Percentiles rank a stretch among this genome's conserved stretches.
These are phyloP conservation scores for Zaprionus ornatus DNA, from an alignment of 1,140 invertebrate genomes.

Conservation along the genomic window DNA sequence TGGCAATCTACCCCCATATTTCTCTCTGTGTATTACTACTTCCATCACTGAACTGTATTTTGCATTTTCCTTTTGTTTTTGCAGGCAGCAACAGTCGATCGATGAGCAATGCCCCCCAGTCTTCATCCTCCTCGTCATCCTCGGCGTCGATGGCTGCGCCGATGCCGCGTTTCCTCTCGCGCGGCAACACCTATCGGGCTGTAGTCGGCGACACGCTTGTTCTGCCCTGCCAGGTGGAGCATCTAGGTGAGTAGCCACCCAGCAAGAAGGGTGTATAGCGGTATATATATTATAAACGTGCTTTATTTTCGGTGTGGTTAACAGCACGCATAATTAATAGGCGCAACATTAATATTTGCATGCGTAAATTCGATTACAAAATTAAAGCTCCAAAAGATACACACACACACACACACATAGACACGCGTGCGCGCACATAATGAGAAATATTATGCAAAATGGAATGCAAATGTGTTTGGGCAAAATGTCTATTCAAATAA, in stretches of 20 bases:
- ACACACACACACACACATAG: not conserved
- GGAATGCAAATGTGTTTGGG: conserved; percentile 72
- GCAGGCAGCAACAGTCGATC: conserved; percentile 72
- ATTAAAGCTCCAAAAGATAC: conserved; percentile 25
- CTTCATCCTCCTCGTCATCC: conserved; percentile 38
- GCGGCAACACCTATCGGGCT: conserved; percentile 89
- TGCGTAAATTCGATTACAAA: conserved; percentile 62
- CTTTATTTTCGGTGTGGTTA: conserved; percentile 21
- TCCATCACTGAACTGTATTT: not conserved
- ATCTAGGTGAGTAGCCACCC: conserved; percentile 87
- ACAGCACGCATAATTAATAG: conserved; percentile 63
- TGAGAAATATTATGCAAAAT: conserved; percentile 62
- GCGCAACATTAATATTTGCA: conserved; percentile 53
- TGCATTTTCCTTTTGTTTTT: conserved; percentile 5
- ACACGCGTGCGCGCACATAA: not conserved
- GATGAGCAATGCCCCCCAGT: conserved; percentile 56
- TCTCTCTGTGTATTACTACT: conserved; percentile 11
- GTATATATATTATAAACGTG: conserved; percentile 2
- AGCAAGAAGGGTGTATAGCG: not conserved
- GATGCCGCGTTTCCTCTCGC: conserved; percentile 88
- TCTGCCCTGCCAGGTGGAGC: conserved; percentile 90
- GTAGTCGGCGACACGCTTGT: conserved; percentile 90
- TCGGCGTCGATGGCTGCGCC: conserved; percentile 59
- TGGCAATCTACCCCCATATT: not conserved
- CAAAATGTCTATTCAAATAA: conserved; percentile 74